phyloP scores from a whole-genome alignment of 2,888 invertebrate species.

The Hermaeophaga mercurialis region DNA sequence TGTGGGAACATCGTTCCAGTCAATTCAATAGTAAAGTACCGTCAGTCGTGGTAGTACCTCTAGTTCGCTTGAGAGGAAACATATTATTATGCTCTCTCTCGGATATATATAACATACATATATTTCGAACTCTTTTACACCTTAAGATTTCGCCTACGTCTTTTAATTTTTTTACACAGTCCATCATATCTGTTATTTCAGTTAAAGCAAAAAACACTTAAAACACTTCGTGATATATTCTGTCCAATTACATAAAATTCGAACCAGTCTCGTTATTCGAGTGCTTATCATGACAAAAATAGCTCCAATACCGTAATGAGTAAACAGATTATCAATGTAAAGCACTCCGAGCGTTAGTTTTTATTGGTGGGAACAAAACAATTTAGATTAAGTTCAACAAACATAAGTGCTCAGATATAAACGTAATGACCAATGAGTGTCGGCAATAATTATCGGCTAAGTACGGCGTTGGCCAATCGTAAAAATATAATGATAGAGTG shows the following conservation, averaged over 20 bases:
- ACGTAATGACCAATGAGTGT: conserved; percentile 32
- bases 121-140: no score
- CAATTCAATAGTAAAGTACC: no score
- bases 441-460: conserved; percentile 27
- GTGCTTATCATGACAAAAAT: conserved; percentile 23
- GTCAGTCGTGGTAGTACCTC: no score
- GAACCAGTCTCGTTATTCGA: conserved; percentile 1
- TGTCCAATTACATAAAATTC: conserved; percentile 12
- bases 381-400: conserved; percentile 32
- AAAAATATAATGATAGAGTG: conserved; percentile 22
- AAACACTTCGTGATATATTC: no score
- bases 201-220: no score
- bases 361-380: conserved; percentile 35
- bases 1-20: no score
- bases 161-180: no score
- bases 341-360: conserved; percentile 28
- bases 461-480: conserved; percentile 26
- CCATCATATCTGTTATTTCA: no score
- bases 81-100: no score
- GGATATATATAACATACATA: no score
- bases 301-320: conserved; percentile 28
- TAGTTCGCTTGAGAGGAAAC: no score
- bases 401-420: conserved; percentile 29
- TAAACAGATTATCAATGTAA: conserved; percentile 32
- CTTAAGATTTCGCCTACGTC: no score